phyloP scores from a whole-genome alignment of 2,113 vertebrate genomes.

The Artemisiospiza belli region DNA sequence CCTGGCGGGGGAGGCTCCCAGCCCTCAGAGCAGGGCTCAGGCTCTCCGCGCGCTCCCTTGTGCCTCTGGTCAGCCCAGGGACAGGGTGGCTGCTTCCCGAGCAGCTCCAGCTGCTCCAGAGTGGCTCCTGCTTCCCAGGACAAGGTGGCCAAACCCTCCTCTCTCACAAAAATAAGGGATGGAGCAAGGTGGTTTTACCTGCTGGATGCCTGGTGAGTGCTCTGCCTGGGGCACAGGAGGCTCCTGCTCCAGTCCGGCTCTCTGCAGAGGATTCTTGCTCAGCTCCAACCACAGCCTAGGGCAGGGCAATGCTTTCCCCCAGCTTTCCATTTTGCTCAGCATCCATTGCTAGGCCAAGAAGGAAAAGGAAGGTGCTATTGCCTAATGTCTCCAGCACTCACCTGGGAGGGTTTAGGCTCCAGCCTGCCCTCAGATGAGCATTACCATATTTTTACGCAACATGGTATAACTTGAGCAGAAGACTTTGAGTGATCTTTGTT shows the following conservation, averaged over 20 bases:
- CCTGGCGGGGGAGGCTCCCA: not conserved
- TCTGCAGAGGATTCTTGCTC: fast-evolving
- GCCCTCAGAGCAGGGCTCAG: not conserved
- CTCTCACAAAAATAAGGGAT: not conserved
- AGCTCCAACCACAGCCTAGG: not conserved
- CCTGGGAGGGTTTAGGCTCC: not conserved
- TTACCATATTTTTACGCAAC: conserved; percentile 7
- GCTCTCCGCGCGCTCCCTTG: fast-evolving
- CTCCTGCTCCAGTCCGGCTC: not conserved
- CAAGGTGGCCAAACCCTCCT: not conserved
- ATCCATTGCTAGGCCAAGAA: not conserved
- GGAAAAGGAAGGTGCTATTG: conserved; percentile 11
- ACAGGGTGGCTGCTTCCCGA: fast-evolving
- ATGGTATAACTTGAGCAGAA: not conserved
- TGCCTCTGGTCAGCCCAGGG: fast-evolving
- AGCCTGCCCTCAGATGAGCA: conserved; percentile 14
- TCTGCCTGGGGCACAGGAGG: not conserved
- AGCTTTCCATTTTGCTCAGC: not conserved
- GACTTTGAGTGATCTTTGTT: not conserved
- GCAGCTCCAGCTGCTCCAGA: not conserved
- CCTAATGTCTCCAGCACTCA: not conserved
- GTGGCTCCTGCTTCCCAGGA: not conserved
- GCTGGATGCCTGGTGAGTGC: not conserved
- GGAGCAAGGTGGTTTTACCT: not conserved
- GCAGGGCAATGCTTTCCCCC: not conserved